phyloP scores from a whole-genome alignment of 2,888 invertebrate species.

The Lacanobia wlatinum region DNA sequence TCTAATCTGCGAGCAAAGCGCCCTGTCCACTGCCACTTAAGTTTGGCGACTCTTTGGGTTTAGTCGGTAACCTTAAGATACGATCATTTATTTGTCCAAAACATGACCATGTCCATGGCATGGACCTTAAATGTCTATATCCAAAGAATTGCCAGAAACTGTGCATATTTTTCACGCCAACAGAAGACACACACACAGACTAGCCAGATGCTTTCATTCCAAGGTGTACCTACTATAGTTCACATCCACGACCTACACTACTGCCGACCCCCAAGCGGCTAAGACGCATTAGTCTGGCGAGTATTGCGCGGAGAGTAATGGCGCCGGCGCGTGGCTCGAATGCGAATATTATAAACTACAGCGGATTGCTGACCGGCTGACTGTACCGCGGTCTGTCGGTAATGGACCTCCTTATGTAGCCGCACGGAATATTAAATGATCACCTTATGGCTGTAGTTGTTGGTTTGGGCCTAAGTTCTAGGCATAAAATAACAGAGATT shows the following conservation, averaged over 20 bases:
- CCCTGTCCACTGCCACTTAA: background rate
- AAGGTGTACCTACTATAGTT: background rate
- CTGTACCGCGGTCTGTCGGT: constrained; percentile 31
- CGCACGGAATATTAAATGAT: constrained; percentile 40
- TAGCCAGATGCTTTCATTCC: background rate
- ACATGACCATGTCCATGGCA: too few species aligned
- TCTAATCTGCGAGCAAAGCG: background rate
- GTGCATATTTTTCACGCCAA: too few species aligned
- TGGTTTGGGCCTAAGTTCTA: background rate
- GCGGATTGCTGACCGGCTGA: constrained; percentile 43
- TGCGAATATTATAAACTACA: constrained; percentile 48
- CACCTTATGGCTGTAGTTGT: constrained; percentile 7
- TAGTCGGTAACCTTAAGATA: too few species aligned
- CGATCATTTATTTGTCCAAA: too few species aligned
- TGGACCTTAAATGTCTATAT: too few species aligned
- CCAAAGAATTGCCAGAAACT: too few species aligned
- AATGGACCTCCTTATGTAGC: constrained; percentile 26
- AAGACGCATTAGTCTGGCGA: constrained; percentile 42
- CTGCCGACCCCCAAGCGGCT: background rate
- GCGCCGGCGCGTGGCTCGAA: constrained; percentile 47
- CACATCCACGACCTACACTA: constrained; percentile 18
- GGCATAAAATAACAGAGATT: background rate
- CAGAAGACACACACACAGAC: background rate
- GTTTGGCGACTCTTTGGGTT: too few species aligned
- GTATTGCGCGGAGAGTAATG: constrained; percentile 55